Evolutionary conservation across 2,888 invertebrate species (phyloP).

Genomic region (Sinelater perroti): DNA sequence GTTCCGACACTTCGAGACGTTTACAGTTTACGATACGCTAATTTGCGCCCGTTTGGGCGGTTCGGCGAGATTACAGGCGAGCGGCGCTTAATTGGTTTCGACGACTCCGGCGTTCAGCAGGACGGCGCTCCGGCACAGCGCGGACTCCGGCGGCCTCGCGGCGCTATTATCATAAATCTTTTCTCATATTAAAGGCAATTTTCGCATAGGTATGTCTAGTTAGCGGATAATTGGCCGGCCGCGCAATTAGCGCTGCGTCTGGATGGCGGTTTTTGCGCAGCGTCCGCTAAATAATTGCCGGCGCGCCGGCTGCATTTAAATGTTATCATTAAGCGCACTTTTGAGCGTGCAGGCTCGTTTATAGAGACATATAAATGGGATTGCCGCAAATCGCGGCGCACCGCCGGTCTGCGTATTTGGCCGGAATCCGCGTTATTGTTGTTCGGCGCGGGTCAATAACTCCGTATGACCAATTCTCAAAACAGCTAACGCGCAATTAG

Average conservation of each 20-base stretch:
- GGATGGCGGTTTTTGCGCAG: constrained; percentile 51
- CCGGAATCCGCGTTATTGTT: constrained; percentile 30
- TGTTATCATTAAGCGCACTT: constrained; percentile 52
- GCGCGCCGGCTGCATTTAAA: constrained; percentile 52
- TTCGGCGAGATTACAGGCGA: too few relatives aligned
- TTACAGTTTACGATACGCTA: too few relatives aligned
- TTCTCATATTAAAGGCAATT: constrained; percentile 25
- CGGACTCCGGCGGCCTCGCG: too few relatives aligned
- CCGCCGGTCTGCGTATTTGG: constrained; percentile 41
- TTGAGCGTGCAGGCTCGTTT: constrained; percentile 49
- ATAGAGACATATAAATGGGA: constrained; percentile 56
- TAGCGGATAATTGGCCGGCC: constrained; percentile 51
- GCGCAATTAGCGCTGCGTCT: constrained; percentile 53
- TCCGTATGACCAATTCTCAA: constrained; percentile 35
- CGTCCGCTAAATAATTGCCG: constrained; percentile 50
- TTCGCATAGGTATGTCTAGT: constrained; percentile 36
- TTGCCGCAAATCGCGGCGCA: constrained; percentile 43
- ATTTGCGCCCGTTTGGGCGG: too few relatives aligned
- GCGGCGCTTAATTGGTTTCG: too few relatives aligned
- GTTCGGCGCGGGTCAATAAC: constrained; percentile 34
- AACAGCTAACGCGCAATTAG: constrained; percentile 2
- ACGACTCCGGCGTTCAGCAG: too few relatives aligned
- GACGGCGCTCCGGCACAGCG: too few relatives aligned
- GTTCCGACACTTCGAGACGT: neutral
- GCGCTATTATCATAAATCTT: constrained; percentile 22